Base-by-base conservation (phyloP, 2,113 vertebrate genomes). In the Psephotus haematonotus region DNA sequence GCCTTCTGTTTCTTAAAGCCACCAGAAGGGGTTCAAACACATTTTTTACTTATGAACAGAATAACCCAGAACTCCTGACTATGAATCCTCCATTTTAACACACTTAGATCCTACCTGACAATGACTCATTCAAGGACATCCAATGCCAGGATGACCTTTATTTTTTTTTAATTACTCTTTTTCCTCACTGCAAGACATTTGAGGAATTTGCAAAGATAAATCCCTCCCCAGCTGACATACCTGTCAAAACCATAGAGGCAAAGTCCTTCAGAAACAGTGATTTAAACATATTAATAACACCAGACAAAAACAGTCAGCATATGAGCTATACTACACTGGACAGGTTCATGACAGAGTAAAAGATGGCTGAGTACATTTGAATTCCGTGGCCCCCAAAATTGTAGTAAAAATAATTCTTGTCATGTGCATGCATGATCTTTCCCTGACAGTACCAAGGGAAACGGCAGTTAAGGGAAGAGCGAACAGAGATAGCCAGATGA, bases 401-500 rank as follows among this genome's bases (percentile, higher is more conserved):
- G 59, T 4, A 71, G 53, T 17, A 10, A 53, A 78, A 74, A 18
- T 78, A 94, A 82, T 28, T 92, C 52, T 59, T 27, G 39, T 47
- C 53, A 76, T 0, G 6, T 64, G 76, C 75, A 29, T 60, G 76
- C 75, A 29, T 3, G 20, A 24, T 33, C 41, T 44, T 77, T 57
- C 43, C 47, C 59, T 62, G 53, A 35, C 37, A 25, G 46, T 31
- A 46, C 8, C 37, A 67, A 31, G 43, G 43, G 37, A 63, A 86
- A 20, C 5, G 3, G 8, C 5, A 10, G 8, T 41, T 35, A 49
- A 31, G 52, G 57, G 9, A 83, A 55, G 15, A 81, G 53, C 16
- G 2, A 31, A n/a, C 52, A 80, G 47, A 55, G 31, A 8, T 71
- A 62, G 71, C 2, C 5, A 2, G 55, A 46, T 1, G 0, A 1